Base-by-base conservation (phyloP, 2,113 vertebrate genomes). In the Rhadina sibilatrix region DNA sequence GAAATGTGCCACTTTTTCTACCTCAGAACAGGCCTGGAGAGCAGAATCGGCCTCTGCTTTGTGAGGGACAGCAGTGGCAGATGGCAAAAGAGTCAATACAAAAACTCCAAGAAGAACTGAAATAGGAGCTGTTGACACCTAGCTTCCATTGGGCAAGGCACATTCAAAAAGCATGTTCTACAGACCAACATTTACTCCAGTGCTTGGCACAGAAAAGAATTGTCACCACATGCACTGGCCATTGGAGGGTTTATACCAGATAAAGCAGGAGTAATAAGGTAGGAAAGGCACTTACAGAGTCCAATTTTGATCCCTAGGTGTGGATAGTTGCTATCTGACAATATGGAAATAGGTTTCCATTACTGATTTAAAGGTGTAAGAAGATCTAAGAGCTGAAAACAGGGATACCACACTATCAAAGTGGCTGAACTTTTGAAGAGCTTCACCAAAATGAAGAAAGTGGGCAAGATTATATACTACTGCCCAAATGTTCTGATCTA, bases 41-140 rank as follows among this genome's bases (percentile, higher is more conserved):
- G 52, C 74, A 92, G 53, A 91, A 94, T 61, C 69, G 60, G 69
- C 49, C 65, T 35, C 66, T 5, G 9, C 53, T 42, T 52, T 6
- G 2, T 1, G 0, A 56, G 35, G 40, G 68, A 78, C 35, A 4
- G 2, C 5, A 14, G 38, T 0, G 2, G 69, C 38, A 74, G 54
- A 63, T 19, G 88, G 61, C 54, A 79, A 90, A 84, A n/a, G 0
- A 35, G 81, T 35, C 8, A 7, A 28, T 30, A 77, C 7, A 59
- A 65, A 63, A 78, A 16, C 46, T 59, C 31, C 11, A 65, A 60
- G 28, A 65, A 68, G 77, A 70, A 54, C 30, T 65, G 42, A 60
- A 86, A 89, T 4, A 63, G 50, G 54, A 89, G 60, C 93, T 90
- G 79, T 53, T 83, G 88, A 84, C 64, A 86, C 44, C 50, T 69